A percentile compares a stretch with the other conserved stretches of the same genome.
Evolutionary conservation across 2,888 invertebrate species (phyloP).

Genomic region (Uropetala carovei): DNA sequence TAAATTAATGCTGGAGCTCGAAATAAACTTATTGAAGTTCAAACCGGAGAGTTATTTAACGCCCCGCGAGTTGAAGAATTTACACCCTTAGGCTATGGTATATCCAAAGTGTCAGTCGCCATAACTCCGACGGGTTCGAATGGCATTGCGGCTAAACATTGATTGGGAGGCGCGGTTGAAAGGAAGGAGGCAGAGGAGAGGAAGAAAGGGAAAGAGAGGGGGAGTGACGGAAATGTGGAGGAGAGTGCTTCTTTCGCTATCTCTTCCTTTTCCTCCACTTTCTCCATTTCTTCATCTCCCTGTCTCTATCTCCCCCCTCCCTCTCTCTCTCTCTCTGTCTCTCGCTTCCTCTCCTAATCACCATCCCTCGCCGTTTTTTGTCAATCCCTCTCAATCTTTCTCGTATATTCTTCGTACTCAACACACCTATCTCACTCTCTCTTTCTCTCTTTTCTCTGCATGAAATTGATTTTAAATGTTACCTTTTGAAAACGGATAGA

Average conservation of each 20-base stretch:
- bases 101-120: no score
- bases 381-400: neutral
- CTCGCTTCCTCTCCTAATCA: neutral
- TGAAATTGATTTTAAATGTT: no score
- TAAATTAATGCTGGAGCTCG: no score
- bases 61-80: no score
- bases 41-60: no score
- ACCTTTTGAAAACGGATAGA: no score
- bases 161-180: neutral
- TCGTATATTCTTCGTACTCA: neutral
- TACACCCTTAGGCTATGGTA: no score
- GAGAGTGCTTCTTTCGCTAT: no score
- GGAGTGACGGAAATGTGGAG: neutral
- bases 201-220: neutral
- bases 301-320: neutral
- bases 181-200: neutral
- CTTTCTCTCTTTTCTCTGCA: neutral
- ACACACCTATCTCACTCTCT: neutral
- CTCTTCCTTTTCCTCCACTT: neutral
- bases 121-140: no score
- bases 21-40: no score
- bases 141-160: no score
- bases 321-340: neutral
- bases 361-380: neutral
- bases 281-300: neutral